phyloP scores from a whole-genome alignment of 2,113 vertebrate species.

The Prochilodus magdalenae region DNA sequence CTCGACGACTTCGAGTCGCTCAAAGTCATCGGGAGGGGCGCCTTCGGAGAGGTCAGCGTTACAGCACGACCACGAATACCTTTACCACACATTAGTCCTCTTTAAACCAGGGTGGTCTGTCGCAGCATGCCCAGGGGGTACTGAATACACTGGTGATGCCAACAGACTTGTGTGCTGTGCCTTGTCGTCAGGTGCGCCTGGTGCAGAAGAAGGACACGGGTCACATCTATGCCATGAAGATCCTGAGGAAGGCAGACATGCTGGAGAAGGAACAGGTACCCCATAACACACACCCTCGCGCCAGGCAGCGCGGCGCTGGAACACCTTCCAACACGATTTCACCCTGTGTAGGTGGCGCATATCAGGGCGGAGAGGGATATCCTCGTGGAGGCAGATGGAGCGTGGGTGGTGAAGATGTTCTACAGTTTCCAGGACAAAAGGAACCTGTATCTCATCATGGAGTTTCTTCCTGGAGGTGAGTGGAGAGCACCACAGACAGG shows the following conservation, averaged over 20 bases:
- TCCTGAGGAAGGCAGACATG: constrained; percentile 97
- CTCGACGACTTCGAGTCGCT: constrained; percentile 97
- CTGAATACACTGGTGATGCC: too few relatives aligned
- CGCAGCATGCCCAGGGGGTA: too few relatives aligned
- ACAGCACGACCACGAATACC: too few relatives aligned
- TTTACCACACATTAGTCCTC: too few relatives aligned
- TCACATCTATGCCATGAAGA: constrained; percentile 99
- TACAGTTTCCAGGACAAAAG: constrained; percentile 99
- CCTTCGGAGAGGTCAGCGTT: constrained; percentile 91
- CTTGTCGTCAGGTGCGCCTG: constrained; percentile 86
- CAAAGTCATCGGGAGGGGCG: constrained; percentile 97
- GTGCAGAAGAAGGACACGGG: constrained; percentile 99
- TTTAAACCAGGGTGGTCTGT: too few relatives aligned
- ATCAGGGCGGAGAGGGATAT: constrained; percentile 98
- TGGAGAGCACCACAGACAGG: not conserved
- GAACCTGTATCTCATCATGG: constrained; percentile 99
- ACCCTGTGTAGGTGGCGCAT: constrained; percentile 86
- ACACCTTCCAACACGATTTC: too few relatives aligned
- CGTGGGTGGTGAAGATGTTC: constrained; percentile 99
- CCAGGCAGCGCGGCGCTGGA: too few relatives aligned
- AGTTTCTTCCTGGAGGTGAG: constrained; percentile 96
- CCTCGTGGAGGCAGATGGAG: constrained; percentile 95
- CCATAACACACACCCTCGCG: not conserved
- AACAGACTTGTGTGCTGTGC: too few relatives aligned
- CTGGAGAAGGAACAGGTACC: constrained; percentile 96